phyloP scores from a whole-genome alignment of 37 sponge, comb jelly and placozoan genomes.

The Petrosia ficiformis region DNA sequence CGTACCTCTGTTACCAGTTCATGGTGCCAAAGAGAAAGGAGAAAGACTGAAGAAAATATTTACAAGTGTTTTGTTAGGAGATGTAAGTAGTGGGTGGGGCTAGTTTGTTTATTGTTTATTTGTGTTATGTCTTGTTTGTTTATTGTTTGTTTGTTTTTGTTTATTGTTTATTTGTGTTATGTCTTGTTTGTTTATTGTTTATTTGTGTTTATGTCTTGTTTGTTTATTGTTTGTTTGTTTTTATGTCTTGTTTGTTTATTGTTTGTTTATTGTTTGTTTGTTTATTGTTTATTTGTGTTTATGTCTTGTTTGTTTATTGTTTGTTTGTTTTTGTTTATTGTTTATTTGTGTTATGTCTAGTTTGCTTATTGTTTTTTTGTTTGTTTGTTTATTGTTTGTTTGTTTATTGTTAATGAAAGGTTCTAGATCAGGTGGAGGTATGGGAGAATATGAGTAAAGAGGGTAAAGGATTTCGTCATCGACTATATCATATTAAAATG shows the following conservation, averaged over 20 bases:
- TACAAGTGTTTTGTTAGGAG: constrained; percentile 65
- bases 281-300: neutral
- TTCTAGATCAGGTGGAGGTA: constrained; percentile 49
- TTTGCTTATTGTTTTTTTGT: no score
- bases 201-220: no score
- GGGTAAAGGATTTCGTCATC: constrained; percentile 5
- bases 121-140: neutral
- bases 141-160: neutral
- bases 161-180: no score
- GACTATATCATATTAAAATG: constrained; percentile 41
- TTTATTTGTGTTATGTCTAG: no score
- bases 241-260: no score
- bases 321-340: neutral
- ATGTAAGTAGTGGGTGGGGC: constrained; percentile 28
- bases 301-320: neutral
- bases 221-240: no score
- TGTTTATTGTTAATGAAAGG: neutral
- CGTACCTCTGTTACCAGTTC: constrained; percentile 53
- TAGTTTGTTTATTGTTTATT: neutral
- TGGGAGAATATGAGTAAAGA: constrained; percentile 60
- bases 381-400: no score
- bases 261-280: neutral
- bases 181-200: no score
- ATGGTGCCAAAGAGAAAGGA: constrained; percentile 28
- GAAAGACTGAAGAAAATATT: constrained; percentile 62